Evolutionary conservation across 23 tunicate genomes (phyloP).

Genomic region (Diplosoma virens): DNA sequence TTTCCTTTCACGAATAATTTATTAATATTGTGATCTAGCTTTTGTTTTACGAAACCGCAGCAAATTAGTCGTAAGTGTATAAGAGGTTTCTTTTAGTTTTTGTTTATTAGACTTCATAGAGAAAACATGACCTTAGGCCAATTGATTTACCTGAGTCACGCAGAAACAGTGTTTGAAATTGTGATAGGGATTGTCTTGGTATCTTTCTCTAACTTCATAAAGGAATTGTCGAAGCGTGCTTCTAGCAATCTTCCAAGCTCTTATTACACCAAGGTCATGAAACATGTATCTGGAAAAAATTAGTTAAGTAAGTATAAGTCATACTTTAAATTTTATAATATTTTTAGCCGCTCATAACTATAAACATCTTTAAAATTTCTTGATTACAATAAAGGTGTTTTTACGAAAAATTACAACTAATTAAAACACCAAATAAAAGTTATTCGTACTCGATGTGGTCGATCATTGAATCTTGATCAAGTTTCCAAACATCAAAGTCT

Average conservation of each 20-base stretch:
- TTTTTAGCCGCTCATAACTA: background rate
- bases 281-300: constrained; percentile 71
- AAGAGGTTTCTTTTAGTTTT: too few species aligned
- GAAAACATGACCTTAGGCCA: too few species aligned
- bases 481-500: constrained; percentile 79
- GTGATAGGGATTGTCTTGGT: constrained; percentile 96
- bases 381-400: too few species aligned
- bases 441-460: constrained; percentile 86
- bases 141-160: constrained; percentile 82
- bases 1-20: too few species aligned
- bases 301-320: too few species aligned
- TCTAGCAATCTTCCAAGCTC: constrained; percentile 81
- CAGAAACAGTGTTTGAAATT: constrained; percentile 93
- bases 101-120: too few species aligned
- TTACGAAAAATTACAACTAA: background rate
- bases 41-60: too few species aligned
- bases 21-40: too few species aligned
- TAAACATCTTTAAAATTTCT: background rate
- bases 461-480: constrained; percentile 81
- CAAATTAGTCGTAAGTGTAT: too few species aligned
- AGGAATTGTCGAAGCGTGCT: constrained; percentile 71
- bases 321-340: background rate
- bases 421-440: background rate
- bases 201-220: constrained; percentile 79
- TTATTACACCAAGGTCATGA: constrained; percentile 74